phyloP scores from a whole-genome alignment of 2,797 vertebrate genomes.

The Urosaurus nigricauda region DNA sequence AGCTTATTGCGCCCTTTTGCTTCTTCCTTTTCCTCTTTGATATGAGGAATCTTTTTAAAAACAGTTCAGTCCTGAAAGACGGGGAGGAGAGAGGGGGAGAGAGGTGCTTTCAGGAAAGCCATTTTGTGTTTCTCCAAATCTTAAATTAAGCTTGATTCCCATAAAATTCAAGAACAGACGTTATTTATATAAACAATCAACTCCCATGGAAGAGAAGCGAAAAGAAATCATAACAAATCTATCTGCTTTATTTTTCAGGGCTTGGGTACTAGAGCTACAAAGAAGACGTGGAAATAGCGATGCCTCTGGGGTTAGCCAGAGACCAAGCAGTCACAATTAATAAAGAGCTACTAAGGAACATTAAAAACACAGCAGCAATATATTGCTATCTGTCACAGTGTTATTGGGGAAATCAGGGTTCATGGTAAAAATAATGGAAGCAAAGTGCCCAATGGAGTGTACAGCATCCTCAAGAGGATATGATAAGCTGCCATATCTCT shows the following conservation, averaged over 20 bases:
- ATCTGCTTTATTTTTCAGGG: constrained; percentile 44
- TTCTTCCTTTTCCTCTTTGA: background rate
- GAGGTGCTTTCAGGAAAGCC: too few relatives aligned
- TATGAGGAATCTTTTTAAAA: background rate
- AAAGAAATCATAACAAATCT: constrained; percentile 23
- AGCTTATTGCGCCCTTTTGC: background rate
- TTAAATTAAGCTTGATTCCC: constrained; percentile 22
- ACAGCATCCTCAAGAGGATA: constrained; percentile 58
- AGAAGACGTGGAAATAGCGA: background rate
- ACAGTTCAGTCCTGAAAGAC: background rate
- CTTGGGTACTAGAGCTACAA: constrained; percentile 2
- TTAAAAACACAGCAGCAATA: rapidly evolving
- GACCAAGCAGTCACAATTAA: constrained; percentile 54
- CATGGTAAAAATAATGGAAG: background rate
- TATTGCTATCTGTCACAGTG: constrained; percentile 17
- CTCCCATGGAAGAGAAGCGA: constrained; percentile 26
- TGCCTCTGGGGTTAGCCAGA: constrained; percentile 59
- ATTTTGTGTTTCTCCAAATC: background rate
- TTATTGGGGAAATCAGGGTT: constrained; percentile 53
- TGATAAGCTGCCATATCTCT: background rate
- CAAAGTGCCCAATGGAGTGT: constrained; percentile 43
- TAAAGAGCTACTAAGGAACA: constrained; percentile 41
- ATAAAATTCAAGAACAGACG: constrained; percentile 43
- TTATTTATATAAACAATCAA: constrained; percentile 37
- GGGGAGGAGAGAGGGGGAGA: background rate